phyloP scores from a whole-genome alignment of 1,140 invertebrate genomes.

The Neodiprion fabricii region DNA sequence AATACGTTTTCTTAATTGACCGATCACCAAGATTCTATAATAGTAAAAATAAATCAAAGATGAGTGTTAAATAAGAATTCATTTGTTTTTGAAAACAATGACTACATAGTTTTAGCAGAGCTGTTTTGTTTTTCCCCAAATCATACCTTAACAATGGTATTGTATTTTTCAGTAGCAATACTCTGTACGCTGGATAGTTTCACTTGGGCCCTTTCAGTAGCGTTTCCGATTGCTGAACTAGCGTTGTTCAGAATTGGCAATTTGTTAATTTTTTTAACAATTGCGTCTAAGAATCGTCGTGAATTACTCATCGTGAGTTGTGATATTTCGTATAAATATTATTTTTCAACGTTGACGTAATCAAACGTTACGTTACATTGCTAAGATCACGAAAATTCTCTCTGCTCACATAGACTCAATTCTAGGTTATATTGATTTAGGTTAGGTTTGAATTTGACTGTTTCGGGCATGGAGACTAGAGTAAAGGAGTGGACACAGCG shows the following conservation, averaged over 20 bases:
- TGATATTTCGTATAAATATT: constrained; percentile 4
- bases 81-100: too few species aligned
- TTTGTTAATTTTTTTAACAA: constrained; percentile 39
- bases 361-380: neutral
- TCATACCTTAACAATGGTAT: constrained; percentile 47
- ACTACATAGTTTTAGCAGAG: too few species aligned
- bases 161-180: constrained; percentile 42
- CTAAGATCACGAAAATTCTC: neutral
- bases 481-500: too few species aligned
- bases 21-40: too few species aligned
- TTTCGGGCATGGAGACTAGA: too few species aligned
- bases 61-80: too few species aligned
- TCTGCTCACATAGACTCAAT: neutral
- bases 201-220: constrained; percentile 39
- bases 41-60: neutral
- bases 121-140: too few species aligned
- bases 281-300: constrained; percentile 37
- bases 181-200: constrained; percentile 42
- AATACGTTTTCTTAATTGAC: too few species aligned
- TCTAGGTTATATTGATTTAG: too few species aligned
- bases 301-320: constrained; percentile 36
- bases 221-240: constrained; percentile 36
- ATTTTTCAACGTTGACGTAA: neutral
- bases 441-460: too few species aligned
- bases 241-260: constrained; percentile 38